Conservation (phyloP, 1,140 invertebrate genomes). For the Drosophila tropicalis region DNA sequence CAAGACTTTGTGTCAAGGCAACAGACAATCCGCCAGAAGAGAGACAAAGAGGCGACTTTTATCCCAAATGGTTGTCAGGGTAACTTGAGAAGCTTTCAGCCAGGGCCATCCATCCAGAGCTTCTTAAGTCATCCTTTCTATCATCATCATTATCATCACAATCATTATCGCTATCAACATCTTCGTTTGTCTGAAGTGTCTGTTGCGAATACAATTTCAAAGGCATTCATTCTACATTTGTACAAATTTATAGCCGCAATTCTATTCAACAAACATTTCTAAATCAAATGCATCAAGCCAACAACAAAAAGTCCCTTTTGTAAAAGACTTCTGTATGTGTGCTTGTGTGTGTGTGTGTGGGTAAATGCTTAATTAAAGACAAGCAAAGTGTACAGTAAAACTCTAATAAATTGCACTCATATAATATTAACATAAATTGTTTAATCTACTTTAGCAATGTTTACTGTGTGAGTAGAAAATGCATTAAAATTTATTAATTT, state of each 20-base stretch:
- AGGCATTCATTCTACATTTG: conserved; percentile 8
- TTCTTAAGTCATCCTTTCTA: no score
- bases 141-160: conserved; percentile 20
- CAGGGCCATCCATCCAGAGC: background rate
- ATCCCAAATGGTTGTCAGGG: background rate
- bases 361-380: conserved; percentile 44
- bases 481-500: no score
- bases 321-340: conserved; percentile 10
- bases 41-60: background rate
- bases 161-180: conserved; percentile 39
- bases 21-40: conserved; percentile 17
- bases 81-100: background rate
- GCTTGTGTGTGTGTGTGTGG: background rate
- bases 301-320: conserved; percentile 6
- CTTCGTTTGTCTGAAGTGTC: conserved; percentile 36
- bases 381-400: conserved; percentile 6
- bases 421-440: background rate
- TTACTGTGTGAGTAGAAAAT: background rate
- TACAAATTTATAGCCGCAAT: background rate
- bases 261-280: conserved; percentile 17
- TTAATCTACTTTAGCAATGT: background rate
- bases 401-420: background rate
- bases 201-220: conserved; percentile 3
- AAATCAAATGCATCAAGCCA: conserved; percentile 18
- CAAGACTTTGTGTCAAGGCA: conserved; percentile 23